These are phyloP conservation scores for Diploscapter pachys DNA, from an alignment of 1,140 invertebrate species.

Conservation along the genomic window DNA sequence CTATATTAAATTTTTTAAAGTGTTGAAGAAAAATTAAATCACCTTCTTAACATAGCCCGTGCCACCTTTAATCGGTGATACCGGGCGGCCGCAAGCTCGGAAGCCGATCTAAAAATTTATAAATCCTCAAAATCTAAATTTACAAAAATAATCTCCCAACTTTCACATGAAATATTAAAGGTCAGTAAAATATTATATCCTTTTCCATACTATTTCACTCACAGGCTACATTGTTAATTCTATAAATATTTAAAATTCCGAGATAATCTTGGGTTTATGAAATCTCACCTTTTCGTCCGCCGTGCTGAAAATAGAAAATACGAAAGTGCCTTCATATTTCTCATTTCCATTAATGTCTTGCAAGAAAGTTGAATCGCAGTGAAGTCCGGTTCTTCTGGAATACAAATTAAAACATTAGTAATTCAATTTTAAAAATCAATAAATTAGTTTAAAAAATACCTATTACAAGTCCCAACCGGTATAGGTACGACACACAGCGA, in stretches of 20 bases:
- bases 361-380: conserved; percentile 40
- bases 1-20: conserved; percentile 41
- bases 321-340: conserved; percentile 33
- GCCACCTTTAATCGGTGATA: conserved; percentile 37
- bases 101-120: conserved; percentile 31
- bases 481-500: conserved; percentile 39
- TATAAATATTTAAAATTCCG: too few relatives aligned
- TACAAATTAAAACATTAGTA: not conserved
- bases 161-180: conserved; percentile 39
- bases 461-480: conserved; percentile 41
- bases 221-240: too few relatives aligned
- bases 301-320: conserved; percentile 40
- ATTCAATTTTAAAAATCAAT: conserved; percentile 7
- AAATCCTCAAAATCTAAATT: not conserved
- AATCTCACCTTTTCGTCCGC: conserved; percentile 31
- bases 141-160: conserved; percentile 31
- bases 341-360: conserved; percentile 38
- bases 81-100: conserved; percentile 35
- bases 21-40: conserved; percentile 42
- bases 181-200: conserved; percentile 44
- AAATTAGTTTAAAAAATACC: conserved; percentile 23
- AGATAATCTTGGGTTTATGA: too few relatives aligned
- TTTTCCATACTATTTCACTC: conserved; percentile 22
- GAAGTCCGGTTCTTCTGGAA: conserved; percentile 37
- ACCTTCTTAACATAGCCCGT: conserved; percentile 42